Percentiles rank a stretch among this genome's conserved stretches.
phyloP scores from a whole-genome alignment of 2,113 vertebrate genomes.

The Paracanthobrama guichenoti region DNA sequence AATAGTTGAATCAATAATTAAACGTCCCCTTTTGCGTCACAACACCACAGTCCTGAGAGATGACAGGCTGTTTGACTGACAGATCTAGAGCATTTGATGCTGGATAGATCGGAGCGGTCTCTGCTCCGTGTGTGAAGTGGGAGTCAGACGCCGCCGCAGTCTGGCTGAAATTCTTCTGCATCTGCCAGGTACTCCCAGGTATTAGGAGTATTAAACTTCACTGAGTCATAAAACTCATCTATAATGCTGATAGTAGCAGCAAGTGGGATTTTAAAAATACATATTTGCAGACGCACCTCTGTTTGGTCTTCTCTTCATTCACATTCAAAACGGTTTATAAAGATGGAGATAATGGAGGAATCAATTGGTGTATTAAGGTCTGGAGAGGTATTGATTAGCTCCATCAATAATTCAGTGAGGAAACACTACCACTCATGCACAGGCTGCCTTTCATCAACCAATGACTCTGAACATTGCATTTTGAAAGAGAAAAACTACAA shows the following conservation, averaged over 20 bases:
- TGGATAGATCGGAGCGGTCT: not conserved
- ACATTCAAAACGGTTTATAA: constrained; percentile 38
- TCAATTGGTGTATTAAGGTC: constrained; percentile 46
- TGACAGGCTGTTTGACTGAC: constrained; percentile 71
- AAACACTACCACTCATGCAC: constrained; percentile 20
- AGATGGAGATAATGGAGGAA: constrained; percentile 47
- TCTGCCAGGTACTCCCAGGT: constrained; percentile 57
- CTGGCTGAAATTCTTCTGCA: constrained; percentile 47
- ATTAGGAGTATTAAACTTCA: constrained; percentile 52
- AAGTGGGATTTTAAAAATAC: not conserved
- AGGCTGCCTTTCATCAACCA: not conserved
- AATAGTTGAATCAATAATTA: constrained; percentile 75
- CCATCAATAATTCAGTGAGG: constrained; percentile 51
- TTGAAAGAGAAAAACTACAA: too few species aligned
- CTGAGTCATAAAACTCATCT: not conserved
- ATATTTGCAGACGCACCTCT: not conserved
- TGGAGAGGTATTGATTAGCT: constrained; percentile 50
- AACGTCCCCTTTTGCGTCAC: constrained; percentile 61
- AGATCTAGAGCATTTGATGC: constrained; percentile 73
- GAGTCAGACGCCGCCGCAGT: constrained; percentile 48
- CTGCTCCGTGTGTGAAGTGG: not conserved
- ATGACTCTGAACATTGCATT: not conserved
- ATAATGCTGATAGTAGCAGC: not conserved
- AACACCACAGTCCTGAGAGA: constrained; percentile 51
- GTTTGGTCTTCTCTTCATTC: constrained; percentile 20